Evolutionary conservation across 2,113 vertebrate genomes (phyloP).

Genomic region (Calyptommatus sinebrachiatus): DNA sequence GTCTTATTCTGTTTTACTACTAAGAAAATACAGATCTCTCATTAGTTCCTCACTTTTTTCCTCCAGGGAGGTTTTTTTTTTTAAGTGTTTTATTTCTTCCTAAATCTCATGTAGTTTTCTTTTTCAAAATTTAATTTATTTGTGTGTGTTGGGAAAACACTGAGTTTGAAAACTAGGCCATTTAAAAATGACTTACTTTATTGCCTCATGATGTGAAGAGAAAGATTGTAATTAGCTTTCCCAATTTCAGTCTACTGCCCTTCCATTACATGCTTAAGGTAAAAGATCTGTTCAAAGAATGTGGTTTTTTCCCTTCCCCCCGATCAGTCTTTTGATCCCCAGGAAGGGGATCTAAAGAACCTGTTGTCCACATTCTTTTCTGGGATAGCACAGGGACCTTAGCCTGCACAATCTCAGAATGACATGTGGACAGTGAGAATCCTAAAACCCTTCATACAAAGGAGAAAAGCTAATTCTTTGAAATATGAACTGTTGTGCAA

Average conservation of each 20-base stretch:
- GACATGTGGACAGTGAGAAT: too few species aligned
- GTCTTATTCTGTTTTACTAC: constrained; percentile 28
- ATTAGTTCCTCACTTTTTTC: constrained; percentile 15
- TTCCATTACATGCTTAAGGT: not conserved
- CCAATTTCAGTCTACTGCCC: too few species aligned
- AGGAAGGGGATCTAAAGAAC: too few species aligned
- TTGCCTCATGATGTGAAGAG: not conserved
- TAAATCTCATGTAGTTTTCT: not conserved
- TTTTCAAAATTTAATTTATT: constrained; percentile 16
- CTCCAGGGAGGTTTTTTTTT: constrained; percentile 13
- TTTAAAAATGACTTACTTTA: not conserved
- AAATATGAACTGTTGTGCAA: too few species aligned
- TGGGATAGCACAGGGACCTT: too few species aligned
- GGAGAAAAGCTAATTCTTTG: too few species aligned
- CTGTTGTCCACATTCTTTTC: too few species aligned
- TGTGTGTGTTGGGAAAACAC: not conserved
- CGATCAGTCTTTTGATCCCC: too few species aligned
- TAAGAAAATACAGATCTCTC: not conserved
- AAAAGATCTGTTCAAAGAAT: too few species aligned
- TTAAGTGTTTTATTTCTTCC: constrained; percentile 45
- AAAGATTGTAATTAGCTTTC: not conserved
- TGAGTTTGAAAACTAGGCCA: not conserved
- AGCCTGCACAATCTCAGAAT: too few species aligned
- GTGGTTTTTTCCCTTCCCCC: too few species aligned
- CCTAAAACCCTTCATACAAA: too few species aligned